Conservation (phyloP, 2,888 invertebrate genomes). For the Synanthedon vespiformis region DNA sequence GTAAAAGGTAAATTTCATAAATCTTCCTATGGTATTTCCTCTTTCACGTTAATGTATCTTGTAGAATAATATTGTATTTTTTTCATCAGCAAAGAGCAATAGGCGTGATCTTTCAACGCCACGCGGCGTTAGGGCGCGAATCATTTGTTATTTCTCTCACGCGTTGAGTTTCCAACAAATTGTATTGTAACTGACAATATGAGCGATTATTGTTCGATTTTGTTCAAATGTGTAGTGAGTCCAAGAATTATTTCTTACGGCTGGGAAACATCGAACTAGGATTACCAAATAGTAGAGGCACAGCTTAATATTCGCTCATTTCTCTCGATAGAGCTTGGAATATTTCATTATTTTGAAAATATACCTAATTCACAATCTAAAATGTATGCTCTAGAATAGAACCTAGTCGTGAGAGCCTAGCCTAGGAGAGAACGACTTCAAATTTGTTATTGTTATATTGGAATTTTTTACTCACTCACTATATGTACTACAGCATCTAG, state of each 20-base stretch:
- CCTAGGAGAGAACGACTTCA: too few relatives aligned
- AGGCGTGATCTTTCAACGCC: constrained; percentile 71
- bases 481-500: too few relatives aligned
- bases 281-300: too few relatives aligned
- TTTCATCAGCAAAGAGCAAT: constrained; percentile 64
- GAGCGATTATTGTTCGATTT: constrained; percentile 65
- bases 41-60: constrained; percentile 11
- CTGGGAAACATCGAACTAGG: too few relatives aligned
- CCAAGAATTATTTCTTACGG: not conserved
- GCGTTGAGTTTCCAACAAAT: constrained; percentile 65
- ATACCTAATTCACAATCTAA: too few relatives aligned
- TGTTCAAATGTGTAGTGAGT: not conserved
- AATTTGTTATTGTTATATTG: too few relatives aligned
- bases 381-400: too few relatives aligned
- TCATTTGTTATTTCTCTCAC: constrained; percentile 70
- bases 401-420: too few relatives aligned
- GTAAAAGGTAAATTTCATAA: not conserved
- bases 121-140: constrained; percentile 67
- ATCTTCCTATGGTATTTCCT: not conserved
- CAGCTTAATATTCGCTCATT: too few relatives aligned
- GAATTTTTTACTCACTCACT: too few relatives aligned
- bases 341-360: too few relatives aligned
- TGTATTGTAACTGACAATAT: constrained; percentile 70
- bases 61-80: constrained; percentile 18
- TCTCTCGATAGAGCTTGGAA: too few relatives aligned